These are phyloP conservation scores for Lycopodina hypogea DNA, from an alignment of 37 sponge, comb jelly and placozoan genomes.

Conservation along the genomic window DNA sequence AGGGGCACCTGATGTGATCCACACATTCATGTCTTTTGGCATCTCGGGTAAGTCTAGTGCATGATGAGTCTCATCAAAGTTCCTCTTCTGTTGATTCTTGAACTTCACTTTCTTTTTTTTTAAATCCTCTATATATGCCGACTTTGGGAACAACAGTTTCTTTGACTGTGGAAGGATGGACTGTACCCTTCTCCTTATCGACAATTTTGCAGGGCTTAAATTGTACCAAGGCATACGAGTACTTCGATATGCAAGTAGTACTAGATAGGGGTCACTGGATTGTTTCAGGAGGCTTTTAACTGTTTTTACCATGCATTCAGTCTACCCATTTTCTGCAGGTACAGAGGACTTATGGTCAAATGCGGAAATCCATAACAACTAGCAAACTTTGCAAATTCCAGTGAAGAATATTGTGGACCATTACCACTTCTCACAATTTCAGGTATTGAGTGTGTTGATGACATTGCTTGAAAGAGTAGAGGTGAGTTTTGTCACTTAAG, in stretches of 20 bases:
- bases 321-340: constrained; percentile 53
- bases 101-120: neutral
- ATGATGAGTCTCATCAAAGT: constrained; percentile 31
- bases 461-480: constrained; percentile 20
- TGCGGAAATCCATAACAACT: constrained; percentile 38
- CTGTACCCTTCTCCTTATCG: constrained; percentile 40
- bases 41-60: neutral
- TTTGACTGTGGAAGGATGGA: constrained; percentile 20
- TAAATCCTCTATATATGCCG: constrained; percentile 35
- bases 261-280: constrained; percentile 25
- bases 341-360: constrained; percentile 48
- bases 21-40: constrained; percentile 22
- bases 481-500: constrained; percentile 24
- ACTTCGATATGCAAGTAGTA: constrained; percentile 24
- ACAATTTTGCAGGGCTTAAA: constrained; percentile 35
- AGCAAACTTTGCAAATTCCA: constrained; percentile 35
- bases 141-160: constrained; percentile 17
- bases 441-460: constrained; percentile 33
- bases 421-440: constrained; percentile 47
- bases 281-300: constrained; percentile 23
- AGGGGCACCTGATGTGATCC: constrained; percentile 20
- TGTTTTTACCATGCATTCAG: constrained; percentile 42
- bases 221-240: constrained; percentile 50
- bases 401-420: constrained; percentile 45
- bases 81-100: constrained; percentile 25